A percentile compares a stretch with the other conserved stretches of the same genome.
Conservation (phyloP, 2,113 vertebrate genomes). For the Cyprinus carpio region DNA sequence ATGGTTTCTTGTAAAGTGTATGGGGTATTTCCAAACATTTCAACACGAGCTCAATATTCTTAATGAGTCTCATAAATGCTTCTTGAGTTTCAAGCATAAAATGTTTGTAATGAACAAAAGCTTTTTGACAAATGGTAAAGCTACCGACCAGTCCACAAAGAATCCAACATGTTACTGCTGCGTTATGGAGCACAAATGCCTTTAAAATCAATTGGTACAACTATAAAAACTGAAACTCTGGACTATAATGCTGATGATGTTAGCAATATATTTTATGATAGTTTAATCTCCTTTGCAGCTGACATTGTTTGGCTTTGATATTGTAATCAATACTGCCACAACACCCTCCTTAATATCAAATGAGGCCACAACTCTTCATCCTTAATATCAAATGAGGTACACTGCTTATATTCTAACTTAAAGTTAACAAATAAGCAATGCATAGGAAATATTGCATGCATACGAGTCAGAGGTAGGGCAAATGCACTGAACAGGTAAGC, state of each 20-base stretch:
- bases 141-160: background rate
- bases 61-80: background rate
- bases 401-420: background rate
- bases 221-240: background rate
- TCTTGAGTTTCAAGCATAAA: slow-evolving; percentile 20
- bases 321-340: background rate
- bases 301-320: background rate
- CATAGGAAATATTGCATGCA: slow-evolving; percentile 16
- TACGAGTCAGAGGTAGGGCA: slow-evolving; percentile 32
- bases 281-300: slow-evolving; percentile 8
- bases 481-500: slow-evolving; percentile 16
- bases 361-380: background rate
- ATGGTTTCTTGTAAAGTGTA: slow-evolving; percentile 8
- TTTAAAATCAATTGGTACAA: background rate
- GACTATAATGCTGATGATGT: slow-evolving; percentile 13
- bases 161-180: background rate
- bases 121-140: background rate
- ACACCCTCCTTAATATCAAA: background rate
- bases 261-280: background rate
- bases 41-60: slow-evolving; percentile 28
- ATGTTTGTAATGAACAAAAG: slow-evolving; percentile 10
- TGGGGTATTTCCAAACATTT: slow-evolving; percentile 3
- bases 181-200: background rate
- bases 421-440: slow-evolving; percentile 25
- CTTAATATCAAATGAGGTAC: background rate